Base-by-base conservation (phyloP, 2,113 vertebrate genomes). In the Myotis davidii region DNA sequence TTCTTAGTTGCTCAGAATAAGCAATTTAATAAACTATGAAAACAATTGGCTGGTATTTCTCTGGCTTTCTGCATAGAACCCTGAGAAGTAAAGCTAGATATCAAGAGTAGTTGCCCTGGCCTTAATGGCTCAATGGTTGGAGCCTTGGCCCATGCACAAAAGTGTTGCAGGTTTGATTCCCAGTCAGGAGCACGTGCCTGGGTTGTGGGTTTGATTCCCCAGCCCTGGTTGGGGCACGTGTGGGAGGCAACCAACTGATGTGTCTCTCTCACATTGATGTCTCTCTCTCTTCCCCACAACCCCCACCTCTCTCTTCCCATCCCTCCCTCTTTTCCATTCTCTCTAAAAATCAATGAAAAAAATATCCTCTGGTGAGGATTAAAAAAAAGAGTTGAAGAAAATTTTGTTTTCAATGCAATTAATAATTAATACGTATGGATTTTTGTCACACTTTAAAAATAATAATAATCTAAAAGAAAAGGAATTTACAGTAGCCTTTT, bases 1-100 rank as follows among this genome's bases (percentile, higher is more conserved):
- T 99, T 99, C 97, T 99, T 98, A 17, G 95, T 98, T 9, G 98
- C 98, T 96, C 99, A 99, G 92, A 98, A 97, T 56, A 92, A 98
- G 97, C 96, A 97, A 97, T 99, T 99, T 97, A 97, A 98, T 93
- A 91, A 97, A 85, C 64, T 97, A 98, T 72, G 94, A 90, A 59
- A 97, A 87, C 85, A 97, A 76, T 97, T 98, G 98, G 72, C 95
- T 86, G 94, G 95, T 20, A 97, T 91, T 2, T 94, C 97, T 50
- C 89, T 98, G 20, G 94, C 96, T 95, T 98, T 98, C 91, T 94
- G 94, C 13, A 79, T 0, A 0, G 95, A 97, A 92, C 13, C 97
- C 48, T 97, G 74, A 98, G 85, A 89, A 89, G 56, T 56, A 91
- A 64, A 27, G 83, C 29, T n/a, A 4, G 32, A 29, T 70, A 69